Base-by-base conservation (phyloP, 2,797 vertebrate species). In the Poeciliopsis presidionis region DNA sequence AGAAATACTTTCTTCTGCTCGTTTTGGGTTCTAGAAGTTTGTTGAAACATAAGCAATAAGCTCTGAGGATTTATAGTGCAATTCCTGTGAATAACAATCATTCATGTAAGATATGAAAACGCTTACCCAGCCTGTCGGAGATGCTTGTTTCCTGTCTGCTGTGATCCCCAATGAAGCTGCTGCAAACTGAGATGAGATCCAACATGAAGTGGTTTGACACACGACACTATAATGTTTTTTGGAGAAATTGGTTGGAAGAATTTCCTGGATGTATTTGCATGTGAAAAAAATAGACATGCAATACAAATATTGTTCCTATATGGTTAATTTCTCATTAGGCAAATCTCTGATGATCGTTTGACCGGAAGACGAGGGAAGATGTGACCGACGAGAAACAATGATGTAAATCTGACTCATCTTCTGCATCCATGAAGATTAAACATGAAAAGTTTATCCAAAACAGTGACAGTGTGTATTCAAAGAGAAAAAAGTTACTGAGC, bases 321-420 rank as follows among this genome's bases (percentile, higher is more conserved):
- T 53, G 51, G 49, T 74, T 74, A 51, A 74, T 41, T 57, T 25
- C 36, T 57, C 8, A 22, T 28, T 28, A 74, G 51, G 72, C 51
- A 74, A 74, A 74, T 73, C 33, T 43, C 1, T 41, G 22, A 13
- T 41, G 33, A n/a, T 2, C n/a, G n/a, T 55, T 25, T 39, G 33
- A 55, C 49, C 33, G 39, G 28, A 36, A n/a, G 36, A 39, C 5
- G 49, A 72, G 39, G 9, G 22, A 51, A 22, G 22, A 51, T 25
- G 25, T 2, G 8, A 53, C 11, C 22, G 16, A 72, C 18, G 5
- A 2, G 16, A 12, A 72, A 18, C 12, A 41, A 53, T n/a, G 39
- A 57, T 74, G 72, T 7, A 74, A 57, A 74, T 74, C 30, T 55
- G 7, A 55, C 51, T 57, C 36, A 43, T 74, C 51, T 9, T 55